Evolutionary conservation across 64 coral and sea anemone species (phyloP), one percentile per base, ranked within the genome.

Genomic region (Dendrophyllia cribrosa): DNA sequence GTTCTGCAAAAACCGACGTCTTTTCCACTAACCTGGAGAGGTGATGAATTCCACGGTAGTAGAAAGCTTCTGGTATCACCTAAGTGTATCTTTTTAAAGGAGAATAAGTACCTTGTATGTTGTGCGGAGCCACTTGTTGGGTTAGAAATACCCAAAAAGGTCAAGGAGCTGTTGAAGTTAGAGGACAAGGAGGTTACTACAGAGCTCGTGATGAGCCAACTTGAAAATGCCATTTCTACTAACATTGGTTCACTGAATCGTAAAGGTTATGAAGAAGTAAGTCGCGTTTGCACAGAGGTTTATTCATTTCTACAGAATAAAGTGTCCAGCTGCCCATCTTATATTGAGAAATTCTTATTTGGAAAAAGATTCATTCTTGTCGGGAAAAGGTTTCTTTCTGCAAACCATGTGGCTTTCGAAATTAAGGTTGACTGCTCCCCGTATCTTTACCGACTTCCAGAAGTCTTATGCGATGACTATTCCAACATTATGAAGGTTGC

Each of bases 11-110:
- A 92, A 74, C 96, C 96, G 49, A 19, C 75, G 67, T 6, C 58
- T 19, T 94, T 88, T n/a, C 96, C 96, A 15, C 70, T 91, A 14
- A 55, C 44, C 21, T 98, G 96, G 96, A 91, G 91, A 82, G 88
- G 82, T 11, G 63, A 94, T 56, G 88, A 94, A 77, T 14, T 82
- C 6, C 20, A 56, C 44, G 23, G 59, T 13, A 34, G 15, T 24
- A 59, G 34, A 58, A 58, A 83, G n/a, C 74, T 74, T 7, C 53
- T 56, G 53, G 53, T 12, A 56, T 72, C 82, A 58, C 77, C 91
- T 74, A 74, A 59, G 68, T 44, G 88, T 66, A 55, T 96, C 19
- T 96, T 89, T 22, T 74, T 73, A 0, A 66, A 75, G 6, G 21
- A 82, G 16, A 79, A 76, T 6, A 88, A 92, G 77, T 83, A 94